Evolutionary conservation across 2,888 invertebrate species (phyloP).

Genomic region (Podabrus alpinus): DNA sequence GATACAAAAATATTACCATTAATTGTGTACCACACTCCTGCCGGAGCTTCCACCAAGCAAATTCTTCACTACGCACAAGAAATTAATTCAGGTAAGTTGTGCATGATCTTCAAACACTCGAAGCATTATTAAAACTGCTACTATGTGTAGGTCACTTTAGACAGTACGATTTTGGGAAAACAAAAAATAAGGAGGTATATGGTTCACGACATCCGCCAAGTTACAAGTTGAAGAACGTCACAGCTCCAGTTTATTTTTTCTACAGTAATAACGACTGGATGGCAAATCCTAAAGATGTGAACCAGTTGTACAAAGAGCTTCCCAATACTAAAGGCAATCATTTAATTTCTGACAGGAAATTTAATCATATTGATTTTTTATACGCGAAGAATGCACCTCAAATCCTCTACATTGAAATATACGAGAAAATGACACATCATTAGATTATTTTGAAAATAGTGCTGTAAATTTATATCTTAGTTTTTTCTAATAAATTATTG

Average conservation of each 20-base stretch:
- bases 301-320: conserved; percentile 53
- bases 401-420: conserved; percentile 36
- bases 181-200: conserved; percentile 39
- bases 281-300: conserved; percentile 55
- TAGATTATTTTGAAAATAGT: background rate
- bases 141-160: conserved; percentile 53
- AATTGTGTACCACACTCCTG: conserved; percentile 46
- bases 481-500: too few species aligned
- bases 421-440: conserved; percentile 27
- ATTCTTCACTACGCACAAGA: conserved; percentile 73
- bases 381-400: conserved; percentile 57
- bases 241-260: conserved; percentile 53
- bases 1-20: conserved; percentile 44
- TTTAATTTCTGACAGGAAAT: conserved; percentile 56
- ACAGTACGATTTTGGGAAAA: conserved; percentile 62
- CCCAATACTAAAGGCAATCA: conserved; percentile 57
- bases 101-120: conserved; percentile 9
- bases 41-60: conserved; percentile 62
- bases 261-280: conserved; percentile 57
- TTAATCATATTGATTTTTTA: conserved; percentile 64
- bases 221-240: conserved; percentile 50
- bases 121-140: background rate
- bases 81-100: conserved; percentile 50
- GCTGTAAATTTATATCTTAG: too few species aligned
- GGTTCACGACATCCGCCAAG: conserved; percentile 47